phyloP scores from a whole-genome alignment of 2,888 invertebrate species.

The Coleophora flavipennella region DNA sequence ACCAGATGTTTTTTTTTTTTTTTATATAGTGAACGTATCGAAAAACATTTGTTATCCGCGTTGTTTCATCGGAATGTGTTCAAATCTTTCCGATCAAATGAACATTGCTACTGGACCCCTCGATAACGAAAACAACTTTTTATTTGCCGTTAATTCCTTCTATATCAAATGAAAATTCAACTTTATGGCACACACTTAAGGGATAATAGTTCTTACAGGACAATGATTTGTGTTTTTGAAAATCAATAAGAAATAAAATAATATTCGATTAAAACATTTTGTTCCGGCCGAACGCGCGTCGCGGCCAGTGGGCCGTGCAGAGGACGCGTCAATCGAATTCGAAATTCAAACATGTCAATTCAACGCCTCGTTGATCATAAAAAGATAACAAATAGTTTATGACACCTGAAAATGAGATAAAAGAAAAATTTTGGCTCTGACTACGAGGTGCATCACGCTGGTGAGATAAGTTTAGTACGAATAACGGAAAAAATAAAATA shows the following conservation, averaged over 20 bases:
- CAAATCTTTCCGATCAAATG: conserved; percentile 55
- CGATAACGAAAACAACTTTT: conserved; percentile 18
- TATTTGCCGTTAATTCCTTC: background rate
- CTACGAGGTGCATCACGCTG: no score
- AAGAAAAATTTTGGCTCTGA: no score
- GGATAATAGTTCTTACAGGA: background rate
- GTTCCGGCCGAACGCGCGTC: conserved; percentile 45
- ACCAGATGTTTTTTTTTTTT: background rate
- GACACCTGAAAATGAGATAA: no score
- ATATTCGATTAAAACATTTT: conserved; percentile 38
- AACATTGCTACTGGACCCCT: conserved; percentile 48
- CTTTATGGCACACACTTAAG: conserved; percentile 4
- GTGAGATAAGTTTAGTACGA: no score
- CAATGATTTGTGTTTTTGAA: background rate
- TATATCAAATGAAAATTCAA: conserved; percentile 9
- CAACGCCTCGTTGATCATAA: conserved; percentile 16
- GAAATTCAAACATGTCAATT: conserved; percentile 48
- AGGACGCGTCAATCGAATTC: conserved; percentile 46
- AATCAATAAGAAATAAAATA: conserved; percentile 7
- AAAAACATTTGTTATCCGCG: conserved; percentile 17
- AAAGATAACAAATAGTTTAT: background rate
- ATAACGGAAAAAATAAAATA: no score
- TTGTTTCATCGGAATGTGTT: conserved; percentile 52
- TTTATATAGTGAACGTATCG: conserved; percentile 1
- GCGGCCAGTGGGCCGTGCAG: conserved; percentile 33